phyloP scores from a whole-genome alignment of 64 coral and sea anemone genomes.

The Cladopsammia gracilis region DNA sequence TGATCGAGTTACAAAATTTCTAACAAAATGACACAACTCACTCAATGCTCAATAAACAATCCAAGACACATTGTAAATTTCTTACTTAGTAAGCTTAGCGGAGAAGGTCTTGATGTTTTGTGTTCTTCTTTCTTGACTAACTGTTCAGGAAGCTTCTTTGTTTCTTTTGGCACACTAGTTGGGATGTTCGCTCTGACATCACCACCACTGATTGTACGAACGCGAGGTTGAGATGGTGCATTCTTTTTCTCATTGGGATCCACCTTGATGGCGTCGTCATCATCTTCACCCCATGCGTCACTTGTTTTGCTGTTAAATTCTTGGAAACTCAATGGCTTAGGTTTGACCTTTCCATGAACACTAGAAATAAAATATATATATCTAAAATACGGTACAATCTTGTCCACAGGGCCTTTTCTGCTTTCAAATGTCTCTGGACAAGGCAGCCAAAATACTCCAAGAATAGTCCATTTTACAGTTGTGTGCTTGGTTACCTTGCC shows the following conservation, averaged over 20 bases:
- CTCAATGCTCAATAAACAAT: too few relatives aligned
- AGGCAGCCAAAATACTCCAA: too few relatives aligned
- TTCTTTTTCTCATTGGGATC: slow-evolving; percentile 44
- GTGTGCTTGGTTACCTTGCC: too few relatives aligned
- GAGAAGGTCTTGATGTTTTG: slow-evolving; percentile 82
- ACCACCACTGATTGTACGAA: slow-evolving; percentile 84
- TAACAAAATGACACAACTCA: too few relatives aligned
- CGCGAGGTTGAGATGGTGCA: not conserved
- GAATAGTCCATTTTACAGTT: too few relatives aligned
- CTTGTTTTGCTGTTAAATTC: slow-evolving; percentile 93
- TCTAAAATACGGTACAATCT: not conserved
- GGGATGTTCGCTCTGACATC: slow-evolving; percentile 86
- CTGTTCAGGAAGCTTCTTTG: slow-evolving; percentile 38
- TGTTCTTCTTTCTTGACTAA: slow-evolving; percentile 64
- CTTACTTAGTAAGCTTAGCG: slow-evolving; percentile 85
- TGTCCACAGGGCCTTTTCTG: not conserved
- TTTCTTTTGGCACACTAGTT: slow-evolving; percentile 42
- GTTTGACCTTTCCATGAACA: slow-evolving; percentile 72
- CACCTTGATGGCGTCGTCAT: slow-evolving; percentile 85
- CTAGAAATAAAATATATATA: not conserved
- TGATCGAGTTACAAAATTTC: too few relatives aligned
- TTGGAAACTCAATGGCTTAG: slow-evolving; percentile 79
- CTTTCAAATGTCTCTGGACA: too few relatives aligned
- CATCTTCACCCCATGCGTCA: slow-evolving; percentile 96
- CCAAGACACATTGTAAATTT: not conserved